Conservation (phyloP, 1,140 invertebrate species). For the Drosophila obscura region DNA sequence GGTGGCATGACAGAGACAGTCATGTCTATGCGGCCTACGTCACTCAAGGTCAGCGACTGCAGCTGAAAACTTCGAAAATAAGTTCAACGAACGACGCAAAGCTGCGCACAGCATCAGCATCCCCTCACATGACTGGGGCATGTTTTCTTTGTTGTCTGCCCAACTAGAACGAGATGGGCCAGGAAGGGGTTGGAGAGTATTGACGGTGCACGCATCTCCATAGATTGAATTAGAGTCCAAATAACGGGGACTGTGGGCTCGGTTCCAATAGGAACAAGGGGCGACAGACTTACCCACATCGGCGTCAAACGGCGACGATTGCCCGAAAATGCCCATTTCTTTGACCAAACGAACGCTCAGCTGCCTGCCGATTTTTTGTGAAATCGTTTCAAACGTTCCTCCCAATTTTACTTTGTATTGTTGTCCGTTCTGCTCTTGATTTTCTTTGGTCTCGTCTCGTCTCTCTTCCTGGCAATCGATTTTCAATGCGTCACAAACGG, state of each 20-base stretch:
- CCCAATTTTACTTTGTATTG: conserved; percentile 47
- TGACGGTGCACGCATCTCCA: not conserved
- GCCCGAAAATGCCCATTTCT: conserved; percentile 88
- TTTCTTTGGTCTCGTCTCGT: conserved; percentile 33
- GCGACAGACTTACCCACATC: conserved; percentile 87
- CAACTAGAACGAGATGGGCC: not conserved
- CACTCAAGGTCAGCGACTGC: conserved; percentile 70
- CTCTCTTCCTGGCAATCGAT: conserved; percentile 62
- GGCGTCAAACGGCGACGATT: conserved; percentile 88
- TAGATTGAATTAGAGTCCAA: conserved; percentile 24
- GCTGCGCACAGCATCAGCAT: conserved; percentile 62
- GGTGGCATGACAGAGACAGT: not conserved
- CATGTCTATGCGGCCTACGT: conserved; percentile 7
- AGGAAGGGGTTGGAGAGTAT: not conserved
- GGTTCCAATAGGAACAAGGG: conserved; percentile 10
- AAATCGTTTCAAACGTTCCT: conserved; percentile 3
- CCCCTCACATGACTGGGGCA: conserved; percentile 57
- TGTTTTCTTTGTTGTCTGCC: conserved; percentile 51
- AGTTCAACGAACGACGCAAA: conserved; percentile 68
- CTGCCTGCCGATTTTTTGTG: conserved; percentile 50
- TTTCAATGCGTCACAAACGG: conserved; percentile 53
- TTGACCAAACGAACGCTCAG: conserved; percentile 39
- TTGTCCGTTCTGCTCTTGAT: conserved; percentile 26
- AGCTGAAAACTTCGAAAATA: conserved; percentile 37
- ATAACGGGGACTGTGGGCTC: conserved; percentile 1